Conservation (phyloP, 1,140 invertebrate species). For the Zaprionus kolodkinae region DNA sequence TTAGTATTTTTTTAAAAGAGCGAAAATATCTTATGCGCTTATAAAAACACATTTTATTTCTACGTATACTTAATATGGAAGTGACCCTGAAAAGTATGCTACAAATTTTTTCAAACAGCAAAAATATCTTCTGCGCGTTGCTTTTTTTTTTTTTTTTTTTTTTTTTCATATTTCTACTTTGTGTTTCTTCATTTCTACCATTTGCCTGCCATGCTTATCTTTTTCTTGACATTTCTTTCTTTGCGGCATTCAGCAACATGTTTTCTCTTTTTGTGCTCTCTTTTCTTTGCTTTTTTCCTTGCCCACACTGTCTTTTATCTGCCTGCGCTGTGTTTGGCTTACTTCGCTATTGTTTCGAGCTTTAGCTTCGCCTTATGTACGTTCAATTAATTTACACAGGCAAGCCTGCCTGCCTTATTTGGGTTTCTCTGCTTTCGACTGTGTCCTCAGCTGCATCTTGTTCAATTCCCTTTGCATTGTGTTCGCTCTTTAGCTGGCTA, state of each 20-base stretch:
- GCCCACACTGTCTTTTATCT: not conserved
- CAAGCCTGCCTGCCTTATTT: not conserved
- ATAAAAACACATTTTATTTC: too few relatives aligned
- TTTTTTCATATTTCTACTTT: not conserved
- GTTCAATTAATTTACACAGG: not conserved
- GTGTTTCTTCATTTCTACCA: not conserved
- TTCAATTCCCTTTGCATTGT: not conserved
- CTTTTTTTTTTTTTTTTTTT: not conserved
- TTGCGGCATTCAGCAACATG: not conserved
- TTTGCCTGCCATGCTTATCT: not conserved
- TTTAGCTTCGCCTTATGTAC: not conserved
- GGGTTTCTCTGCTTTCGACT: not conserved
- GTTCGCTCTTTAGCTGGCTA: not conserved
- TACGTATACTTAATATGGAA: too few relatives aligned
- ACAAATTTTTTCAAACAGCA: too few relatives aligned
- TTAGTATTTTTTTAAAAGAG: too few relatives aligned
- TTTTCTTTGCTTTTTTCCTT: not conserved
- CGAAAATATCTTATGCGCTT: too few relatives aligned
- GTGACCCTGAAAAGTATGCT: too few relatives aligned
- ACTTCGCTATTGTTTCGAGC: not conserved
- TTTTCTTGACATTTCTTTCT: not conserved
- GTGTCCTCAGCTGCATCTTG: not conserved
- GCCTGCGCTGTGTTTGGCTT: not conserved
- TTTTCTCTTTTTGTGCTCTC: not conserved
- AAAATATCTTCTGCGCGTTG: not conserved